Evolutionary conservation across 2,797 vertebrate genomes (phyloP).

Genomic region (Valencia hispanica): DNA sequence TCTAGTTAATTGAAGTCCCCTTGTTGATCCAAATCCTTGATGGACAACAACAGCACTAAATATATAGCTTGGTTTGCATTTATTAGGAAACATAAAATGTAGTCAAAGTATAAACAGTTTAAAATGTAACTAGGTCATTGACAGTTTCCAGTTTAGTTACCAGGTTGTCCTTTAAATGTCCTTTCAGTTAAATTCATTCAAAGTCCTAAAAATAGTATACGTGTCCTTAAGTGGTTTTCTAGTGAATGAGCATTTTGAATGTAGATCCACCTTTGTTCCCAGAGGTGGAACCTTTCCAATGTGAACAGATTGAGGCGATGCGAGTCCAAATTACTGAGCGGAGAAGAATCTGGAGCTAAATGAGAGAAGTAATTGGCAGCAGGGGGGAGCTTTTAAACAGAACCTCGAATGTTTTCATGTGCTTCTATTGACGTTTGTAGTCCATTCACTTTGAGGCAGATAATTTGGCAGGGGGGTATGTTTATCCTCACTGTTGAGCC

Average conservation of each 20-base stretch:
- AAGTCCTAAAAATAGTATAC: not conserved
- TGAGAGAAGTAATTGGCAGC: slow-evolving; percentile 15
- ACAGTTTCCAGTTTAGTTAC: not conserved
- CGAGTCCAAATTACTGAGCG: slow-evolving; percentile 12
- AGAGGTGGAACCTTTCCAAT: slow-evolving; percentile 20
- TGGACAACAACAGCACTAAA: too few relatives aligned
- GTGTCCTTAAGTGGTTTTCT: not conserved
- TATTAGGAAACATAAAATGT: too few relatives aligned
- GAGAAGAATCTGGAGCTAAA: slow-evolving; percentile 22
- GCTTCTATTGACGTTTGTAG: not conserved
- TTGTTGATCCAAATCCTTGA: too few relatives aligned
- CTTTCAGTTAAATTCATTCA: not conserved
- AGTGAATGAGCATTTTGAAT: slow-evolving; percentile 11
- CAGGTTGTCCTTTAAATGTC: not conserved
- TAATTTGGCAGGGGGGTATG: not conserved
- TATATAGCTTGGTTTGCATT: too few relatives aligned
- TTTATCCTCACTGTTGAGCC: not conserved
- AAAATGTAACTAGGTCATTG: too few relatives aligned
- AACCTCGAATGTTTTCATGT: slow-evolving; percentile 9
- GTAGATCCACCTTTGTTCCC: not conserved
- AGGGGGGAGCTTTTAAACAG: not conserved
- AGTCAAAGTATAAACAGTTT: too few relatives aligned
- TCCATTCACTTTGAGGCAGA: slow-evolving; percentile 1
- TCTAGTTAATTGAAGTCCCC: not conserved
- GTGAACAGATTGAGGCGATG: slow-evolving; percentile 10